phyloP scores from a whole-genome alignment of 2,113 vertebrate genomes.

The Nothobranchius furzeri region DNA sequence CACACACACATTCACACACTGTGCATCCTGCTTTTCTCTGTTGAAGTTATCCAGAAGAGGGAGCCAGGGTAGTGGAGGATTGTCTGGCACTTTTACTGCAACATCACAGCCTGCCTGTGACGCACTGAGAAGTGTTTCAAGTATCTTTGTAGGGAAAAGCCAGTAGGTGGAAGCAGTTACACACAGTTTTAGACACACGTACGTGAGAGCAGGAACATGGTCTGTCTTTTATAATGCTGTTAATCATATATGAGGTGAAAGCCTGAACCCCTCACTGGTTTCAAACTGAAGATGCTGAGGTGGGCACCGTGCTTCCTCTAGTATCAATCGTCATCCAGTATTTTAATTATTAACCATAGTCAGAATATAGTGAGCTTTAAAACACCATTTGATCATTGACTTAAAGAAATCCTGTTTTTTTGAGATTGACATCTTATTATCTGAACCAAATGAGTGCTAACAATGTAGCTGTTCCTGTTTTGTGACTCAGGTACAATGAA shows the following conservation, averaged over 20 bases:
- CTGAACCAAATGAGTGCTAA: slow-evolving; percentile 1
- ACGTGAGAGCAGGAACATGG: background rate
- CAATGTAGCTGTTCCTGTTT: background rate
- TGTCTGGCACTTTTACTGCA: slow-evolving; percentile 1
- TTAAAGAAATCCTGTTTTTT: slow-evolving; percentile 24
- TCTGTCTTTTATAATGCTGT: too few species aligned
- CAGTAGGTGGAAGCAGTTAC: background rate
- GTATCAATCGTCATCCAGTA: too few species aligned
- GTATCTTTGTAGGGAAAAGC: background rate
- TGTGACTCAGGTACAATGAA: background rate
- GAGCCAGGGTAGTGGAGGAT: slow-evolving; percentile 13
- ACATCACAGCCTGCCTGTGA: slow-evolving; percentile 34
- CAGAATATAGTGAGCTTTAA: too few species aligned
- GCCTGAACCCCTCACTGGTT: background rate
- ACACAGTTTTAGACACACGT: background rate
- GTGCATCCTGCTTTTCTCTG: background rate
- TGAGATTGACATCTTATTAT: background rate
- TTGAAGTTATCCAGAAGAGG: slow-evolving; percentile 46
- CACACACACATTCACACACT: background rate
- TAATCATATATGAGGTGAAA: too few species aligned
- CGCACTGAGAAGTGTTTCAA: slow-evolving; percentile 2
- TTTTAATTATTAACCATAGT: too few species aligned
- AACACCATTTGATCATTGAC: too few species aligned
- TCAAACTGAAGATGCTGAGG: background rate
- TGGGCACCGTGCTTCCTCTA: too few species aligned